Conservation (phyloP, 1,140 invertebrate genomes). For the Lineus longissimus region DNA sequence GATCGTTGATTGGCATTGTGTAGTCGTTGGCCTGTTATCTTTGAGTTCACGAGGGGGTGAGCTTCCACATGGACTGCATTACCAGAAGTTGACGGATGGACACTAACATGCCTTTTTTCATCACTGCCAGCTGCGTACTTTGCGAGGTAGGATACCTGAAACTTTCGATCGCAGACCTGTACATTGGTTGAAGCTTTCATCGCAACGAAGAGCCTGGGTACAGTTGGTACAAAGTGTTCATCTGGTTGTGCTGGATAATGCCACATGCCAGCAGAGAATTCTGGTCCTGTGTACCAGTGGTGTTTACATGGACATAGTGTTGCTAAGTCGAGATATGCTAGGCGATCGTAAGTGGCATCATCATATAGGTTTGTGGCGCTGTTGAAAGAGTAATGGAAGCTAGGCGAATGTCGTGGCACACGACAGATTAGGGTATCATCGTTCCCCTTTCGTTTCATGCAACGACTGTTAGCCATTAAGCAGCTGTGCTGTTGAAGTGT, state of each 20-base stretch:
- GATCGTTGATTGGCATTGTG: neutral
- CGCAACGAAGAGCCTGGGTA: neutral
- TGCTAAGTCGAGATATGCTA: neutral
- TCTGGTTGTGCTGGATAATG: neutral
- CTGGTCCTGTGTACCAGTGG: neutral
- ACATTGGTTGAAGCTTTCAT: neutral
- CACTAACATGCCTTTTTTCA: neutral
- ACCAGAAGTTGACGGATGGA: neutral
- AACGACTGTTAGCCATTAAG: neutral
- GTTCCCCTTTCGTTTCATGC: neutral
- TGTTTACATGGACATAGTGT: neutral
- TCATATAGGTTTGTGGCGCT: neutral
- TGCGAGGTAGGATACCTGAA: neutral
- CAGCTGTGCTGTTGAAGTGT: neutral
- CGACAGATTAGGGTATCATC: neutral
- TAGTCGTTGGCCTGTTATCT: neutral
- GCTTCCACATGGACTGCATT: neutral
- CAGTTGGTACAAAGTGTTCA: neutral
- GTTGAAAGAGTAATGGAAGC: neutral
- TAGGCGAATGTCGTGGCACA: neutral
- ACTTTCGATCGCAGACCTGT: neutral
- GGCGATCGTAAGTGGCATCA: neutral
- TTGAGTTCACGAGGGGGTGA: neutral
- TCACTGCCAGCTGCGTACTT: neutral
- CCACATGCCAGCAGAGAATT: neutral